These are phyloP conservation scores for Rhinoptilus africanus DNA, from an alignment of 2,113 vertebrate genomes.

Conservation along the genomic window DNA sequence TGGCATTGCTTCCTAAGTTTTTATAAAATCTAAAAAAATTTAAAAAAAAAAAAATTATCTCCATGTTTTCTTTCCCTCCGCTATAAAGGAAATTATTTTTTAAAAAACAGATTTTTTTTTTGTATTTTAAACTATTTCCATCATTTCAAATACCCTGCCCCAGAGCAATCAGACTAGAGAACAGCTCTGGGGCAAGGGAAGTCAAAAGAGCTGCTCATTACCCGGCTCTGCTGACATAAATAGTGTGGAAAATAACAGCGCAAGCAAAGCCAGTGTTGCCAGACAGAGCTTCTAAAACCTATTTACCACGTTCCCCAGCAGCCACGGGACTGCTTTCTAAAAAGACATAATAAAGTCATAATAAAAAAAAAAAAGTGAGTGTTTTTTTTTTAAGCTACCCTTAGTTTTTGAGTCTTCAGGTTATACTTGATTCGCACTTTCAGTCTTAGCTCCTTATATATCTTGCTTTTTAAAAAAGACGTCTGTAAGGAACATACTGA, in stretches of 20 bases:
- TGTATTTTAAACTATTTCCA: not conserved
- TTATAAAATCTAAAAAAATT: not conserved
- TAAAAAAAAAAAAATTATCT: rapidly evolving
- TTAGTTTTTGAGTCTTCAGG: not conserved
- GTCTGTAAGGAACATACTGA: not conserved
- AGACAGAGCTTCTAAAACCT: not conserved
- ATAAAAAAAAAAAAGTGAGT: not conserved
- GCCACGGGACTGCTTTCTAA: not conserved
- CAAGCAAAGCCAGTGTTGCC: not conserved
- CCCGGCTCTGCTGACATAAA: not conserved
- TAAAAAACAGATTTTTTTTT: not conserved
- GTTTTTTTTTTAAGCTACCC: not conserved
- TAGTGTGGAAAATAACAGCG: not conserved
- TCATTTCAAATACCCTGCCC: not conserved
- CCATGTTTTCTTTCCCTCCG: not conserved
- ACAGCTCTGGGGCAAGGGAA: not conserved
- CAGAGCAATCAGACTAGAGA: not conserved
- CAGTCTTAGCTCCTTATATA: not conserved
- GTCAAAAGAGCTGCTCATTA: not conserved
- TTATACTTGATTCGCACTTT: not conserved
- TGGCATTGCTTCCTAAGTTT: not conserved
- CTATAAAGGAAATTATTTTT: not conserved
- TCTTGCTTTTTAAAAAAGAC: not conserved
- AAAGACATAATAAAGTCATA: not conserved
- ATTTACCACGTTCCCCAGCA: not conserved